Evolutionary conservation across 2,888 invertebrate species (phyloP), one percentile per base, ranked within the genome.

Genomic region (Nudaria mundana): DNA sequence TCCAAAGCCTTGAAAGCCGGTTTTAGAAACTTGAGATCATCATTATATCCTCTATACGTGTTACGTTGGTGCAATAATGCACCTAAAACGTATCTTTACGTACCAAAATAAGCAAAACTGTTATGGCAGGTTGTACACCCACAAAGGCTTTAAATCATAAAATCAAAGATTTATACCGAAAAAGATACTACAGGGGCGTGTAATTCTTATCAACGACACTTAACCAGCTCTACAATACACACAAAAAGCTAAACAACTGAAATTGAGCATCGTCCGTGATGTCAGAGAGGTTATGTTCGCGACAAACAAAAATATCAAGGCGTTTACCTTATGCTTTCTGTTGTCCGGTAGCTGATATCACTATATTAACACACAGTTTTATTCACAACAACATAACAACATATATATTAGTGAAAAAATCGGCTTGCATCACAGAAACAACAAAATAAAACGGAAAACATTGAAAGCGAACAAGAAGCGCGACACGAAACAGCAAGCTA

Each of bases 401-500:
- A 71, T 66, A 76, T 77, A 79, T 78, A 72, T 76, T 83, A 79
- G 71, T 81, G 76, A 83, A 72, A 83, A 85, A 83, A 81, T 79
- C 71, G 76, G 87, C 81, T 89, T 87, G 89, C 82, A 81, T 86
- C 81, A 89, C 89, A 88, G 80, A 87, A 89, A 86, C 81, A 89
- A 89, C 87, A 79, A 83, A 89, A 87, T 86, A 87, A 85, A 89
- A 89, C 88, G 73, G 83, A 89, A 89, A 89, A 89, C 89, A 89
- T 88, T 82, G 77, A 89, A 89, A 89, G 89, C 89, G 83, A 85
- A 89, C 88, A 88, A 88, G 83, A 89, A 89, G 89, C 89, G 89
- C 89, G 88, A 89, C 88, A 89, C 91, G 91, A 89, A 91, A 90
- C 91, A 89, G 91, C 90, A 91, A 91, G 91, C 89, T 87, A 91